Evolutionary conservation across 2,113 vertebrate genomes (phyloP).

Genomic region (cattle (Bos taurus)): ARS-UCD2.0 NC_037330.1:14433501-14434000

Average conservation of each 20-base stretch:
- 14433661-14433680: background rate
- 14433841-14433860: background rate
- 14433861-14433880: background rate
- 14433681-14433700: background rate
- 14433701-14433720: background rate
- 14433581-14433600: background rate
- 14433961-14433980: background rate
- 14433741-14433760: background rate
- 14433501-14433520: background rate
- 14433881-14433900: accelerated
- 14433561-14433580: background rate
- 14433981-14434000: background rate
- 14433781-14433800: background rate
- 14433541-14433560: background rate
- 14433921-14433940: accelerated
- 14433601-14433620: background rate
- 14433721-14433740: background rate
- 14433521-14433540: background rate
- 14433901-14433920: accelerated
- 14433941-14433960: background rate
- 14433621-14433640: background rate
- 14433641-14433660: background rate
- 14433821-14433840: background rate
- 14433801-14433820: background rate
- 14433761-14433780: background rate